Percentiles rank a stretch among this genome's conserved stretches.
Evolutionary conservation across 2,888 invertebrate species (phyloP).

Genomic region (Limnephilus auricula): DNA sequence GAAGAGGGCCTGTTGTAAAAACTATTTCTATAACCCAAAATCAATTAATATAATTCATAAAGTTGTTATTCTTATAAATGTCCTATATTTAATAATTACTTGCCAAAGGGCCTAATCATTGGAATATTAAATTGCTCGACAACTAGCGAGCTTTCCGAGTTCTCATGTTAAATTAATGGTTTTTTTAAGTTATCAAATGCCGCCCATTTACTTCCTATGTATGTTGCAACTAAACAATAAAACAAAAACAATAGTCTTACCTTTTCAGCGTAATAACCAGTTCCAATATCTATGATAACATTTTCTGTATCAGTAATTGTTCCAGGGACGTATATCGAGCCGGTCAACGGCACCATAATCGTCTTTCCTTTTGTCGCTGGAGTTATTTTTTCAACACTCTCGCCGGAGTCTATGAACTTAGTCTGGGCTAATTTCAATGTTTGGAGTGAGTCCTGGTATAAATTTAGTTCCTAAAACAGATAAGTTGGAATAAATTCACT

Average conservation of each 20-base stretch:
- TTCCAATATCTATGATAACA: slow-evolving; percentile 96
- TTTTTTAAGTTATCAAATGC: too few relatives aligned
- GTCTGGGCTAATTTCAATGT: slow-evolving; percentile 93
- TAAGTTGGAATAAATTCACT: background rate
- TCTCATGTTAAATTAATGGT: too few relatives aligned
- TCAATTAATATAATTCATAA: too few relatives aligned
- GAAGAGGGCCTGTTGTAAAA: too few relatives aligned
- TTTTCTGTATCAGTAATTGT: slow-evolving; percentile 89
- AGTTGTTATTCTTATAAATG: too few relatives aligned
- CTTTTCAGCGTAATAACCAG: slow-evolving; percentile 97
- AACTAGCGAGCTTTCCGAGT: too few relatives aligned
- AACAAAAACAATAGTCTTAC: slow-evolving; percentile 73
- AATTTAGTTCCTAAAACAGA: slow-evolving; percentile 84
- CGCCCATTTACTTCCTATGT: background rate
- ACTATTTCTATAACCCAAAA: too few relatives aligned
- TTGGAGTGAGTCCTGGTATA: slow-evolving; percentile 93
- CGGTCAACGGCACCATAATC: slow-evolving; percentile 95
- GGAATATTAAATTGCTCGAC: too few relatives aligned
- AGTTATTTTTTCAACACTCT: slow-evolving; percentile 88
- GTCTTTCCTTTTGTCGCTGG: slow-evolving; percentile 88
- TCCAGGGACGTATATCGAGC: slow-evolving; percentile 98
- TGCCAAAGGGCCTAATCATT: too few relatives aligned
- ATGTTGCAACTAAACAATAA: background rate
- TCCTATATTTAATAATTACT: too few relatives aligned
- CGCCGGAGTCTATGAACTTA: slow-evolving; percentile 93